Evolutionary conservation across 2,113 vertebrate species (phyloP), one percentile per base, ranked within the genome.

Genomic region (Cathartes aura): DNA sequence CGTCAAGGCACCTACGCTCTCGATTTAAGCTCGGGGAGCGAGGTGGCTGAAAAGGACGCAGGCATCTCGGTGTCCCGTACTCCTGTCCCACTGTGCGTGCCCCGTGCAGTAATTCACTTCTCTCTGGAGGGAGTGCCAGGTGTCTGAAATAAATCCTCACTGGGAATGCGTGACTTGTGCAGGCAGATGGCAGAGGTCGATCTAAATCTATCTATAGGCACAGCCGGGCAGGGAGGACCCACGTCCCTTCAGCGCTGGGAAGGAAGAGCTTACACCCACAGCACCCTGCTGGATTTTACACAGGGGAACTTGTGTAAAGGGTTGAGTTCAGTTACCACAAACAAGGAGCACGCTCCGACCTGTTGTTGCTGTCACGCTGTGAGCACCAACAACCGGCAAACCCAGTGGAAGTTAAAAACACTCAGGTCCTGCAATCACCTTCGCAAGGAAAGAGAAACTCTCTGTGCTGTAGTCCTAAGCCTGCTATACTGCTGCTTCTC

Each of bases 41-140:
- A 11, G 27, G 56, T 1, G 1, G 45, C 66, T 23, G 52, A 6
- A 19, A 36, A 32, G 45, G 62, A 20, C 4, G 1, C 30, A 2
- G 60, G 42, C n/a, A n/a, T 16, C 58, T 9, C 2, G 0, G 40
- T 53, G 76, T 29, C 34, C 0, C 1, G 32, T 12, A 2, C 50
- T 26, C 11, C 36, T 45, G 68, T 27, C 64, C 76, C 26, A 1
- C 45, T 21, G 23, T 14, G 27, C 3, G 3, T 36, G 56, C 48
- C 50, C 30, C 1, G 4, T 8, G 34, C 42, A 52, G 73, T 15
- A 13, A n/a, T 30, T 72, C 26, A 4, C 32, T 38, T 22, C 32
- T 21, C 52, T 67, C 7, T n/a, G 72, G 27, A 55, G 64, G 38
- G 30, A 64, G 50, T 45, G 67, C 66, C 79, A 53, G 74, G 55